These are phyloP conservation scores for Drosophila nebulosa DNA, from an alignment of 1,140 invertebrate species.

Conservation along the genomic window DNA sequence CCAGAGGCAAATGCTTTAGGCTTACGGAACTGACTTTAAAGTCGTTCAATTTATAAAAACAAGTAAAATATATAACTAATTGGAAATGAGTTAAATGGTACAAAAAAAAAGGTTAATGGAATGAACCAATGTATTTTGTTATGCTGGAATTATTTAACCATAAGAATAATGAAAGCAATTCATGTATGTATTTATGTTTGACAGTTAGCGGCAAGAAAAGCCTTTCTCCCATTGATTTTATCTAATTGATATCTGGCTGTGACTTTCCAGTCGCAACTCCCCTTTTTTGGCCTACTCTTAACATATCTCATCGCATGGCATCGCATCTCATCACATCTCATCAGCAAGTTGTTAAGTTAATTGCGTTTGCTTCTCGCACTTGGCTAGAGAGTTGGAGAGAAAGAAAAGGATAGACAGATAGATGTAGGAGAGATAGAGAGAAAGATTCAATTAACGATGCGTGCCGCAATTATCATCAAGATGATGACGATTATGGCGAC, in stretches of 20 bases:
- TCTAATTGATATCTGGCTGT: not conserved
- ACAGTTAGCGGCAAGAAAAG: not conserved
- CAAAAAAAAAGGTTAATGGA: no score
- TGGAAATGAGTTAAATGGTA: no score
- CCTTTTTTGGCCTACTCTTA: not conserved
- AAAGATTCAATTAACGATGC: slow-evolving; percentile 48
- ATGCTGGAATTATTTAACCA: no score
- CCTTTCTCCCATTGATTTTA: not conserved
- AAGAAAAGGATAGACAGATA: not conserved
- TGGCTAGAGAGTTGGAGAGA: not conserved
- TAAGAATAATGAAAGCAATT: no score
- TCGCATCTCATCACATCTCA: not conserved
- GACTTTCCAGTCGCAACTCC: not conserved
- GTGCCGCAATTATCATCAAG: slow-evolving; percentile 41
- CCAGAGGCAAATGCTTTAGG: no score
- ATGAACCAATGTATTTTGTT: no score
- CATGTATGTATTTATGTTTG: no score
- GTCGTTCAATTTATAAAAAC: no score
- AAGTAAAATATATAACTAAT: no score
- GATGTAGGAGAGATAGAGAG: not conserved
- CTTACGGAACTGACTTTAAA: no score
- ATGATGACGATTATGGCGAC: slow-evolving; percentile 52
- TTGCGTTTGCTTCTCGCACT: not conserved
- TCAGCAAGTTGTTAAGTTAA: slow-evolving; percentile 8
- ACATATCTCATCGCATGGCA: not conserved